Percentiles rank a stretch among this genome's conserved stretches.
Conservation (phyloP, 2,888 invertebrate species). For the Nomada goodeniana region DNA sequence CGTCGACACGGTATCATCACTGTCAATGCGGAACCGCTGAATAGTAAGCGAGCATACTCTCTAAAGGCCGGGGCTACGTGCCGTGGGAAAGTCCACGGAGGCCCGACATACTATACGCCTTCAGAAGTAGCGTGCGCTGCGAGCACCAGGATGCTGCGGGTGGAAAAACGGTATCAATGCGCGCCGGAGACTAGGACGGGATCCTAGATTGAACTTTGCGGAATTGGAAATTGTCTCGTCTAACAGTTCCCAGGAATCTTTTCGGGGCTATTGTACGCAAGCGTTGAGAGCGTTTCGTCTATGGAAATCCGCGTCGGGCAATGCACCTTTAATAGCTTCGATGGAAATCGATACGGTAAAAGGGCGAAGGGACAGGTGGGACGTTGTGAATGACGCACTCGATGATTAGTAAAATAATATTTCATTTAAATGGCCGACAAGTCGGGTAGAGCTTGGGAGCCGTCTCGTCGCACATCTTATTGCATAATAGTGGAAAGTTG, state of each 20-base stretch:
- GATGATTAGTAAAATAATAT: too few relatives aligned
- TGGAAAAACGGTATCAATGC: slow-evolving; percentile 44
- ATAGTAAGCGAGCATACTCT: slow-evolving; percentile 27
- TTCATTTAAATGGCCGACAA: too few relatives aligned
- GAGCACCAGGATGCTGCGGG: slow-evolving; percentile 1
- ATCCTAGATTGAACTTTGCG: not conserved
- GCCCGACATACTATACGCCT: not conserved
- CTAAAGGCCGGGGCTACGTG: slow-evolving; percentile 33
- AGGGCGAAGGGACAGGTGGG: too few relatives aligned
- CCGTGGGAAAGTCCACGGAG: slow-evolving; percentile 41
- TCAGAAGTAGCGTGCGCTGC: slow-evolving; percentile 1
- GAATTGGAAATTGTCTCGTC: not conserved
- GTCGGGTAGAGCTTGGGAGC: too few relatives aligned
- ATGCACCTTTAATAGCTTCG: too few relatives aligned
- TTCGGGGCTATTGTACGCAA: too few relatives aligned
- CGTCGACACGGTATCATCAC: slow-evolving; percentile 29
- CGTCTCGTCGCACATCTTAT: too few relatives aligned
- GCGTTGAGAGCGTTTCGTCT: too few relatives aligned
- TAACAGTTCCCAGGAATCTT: not conserved
- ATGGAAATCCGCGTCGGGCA: too few relatives aligned
- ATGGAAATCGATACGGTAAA: too few relatives aligned
- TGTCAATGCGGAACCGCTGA: slow-evolving; percentile 43
- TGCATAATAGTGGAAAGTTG: too few relatives aligned
- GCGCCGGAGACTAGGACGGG: not conserved
- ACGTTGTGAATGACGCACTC: too few relatives aligned